Evolutionary conservation across 2,888 invertebrate species (phyloP).

Genomic region (Strigamia maritima): DNA sequence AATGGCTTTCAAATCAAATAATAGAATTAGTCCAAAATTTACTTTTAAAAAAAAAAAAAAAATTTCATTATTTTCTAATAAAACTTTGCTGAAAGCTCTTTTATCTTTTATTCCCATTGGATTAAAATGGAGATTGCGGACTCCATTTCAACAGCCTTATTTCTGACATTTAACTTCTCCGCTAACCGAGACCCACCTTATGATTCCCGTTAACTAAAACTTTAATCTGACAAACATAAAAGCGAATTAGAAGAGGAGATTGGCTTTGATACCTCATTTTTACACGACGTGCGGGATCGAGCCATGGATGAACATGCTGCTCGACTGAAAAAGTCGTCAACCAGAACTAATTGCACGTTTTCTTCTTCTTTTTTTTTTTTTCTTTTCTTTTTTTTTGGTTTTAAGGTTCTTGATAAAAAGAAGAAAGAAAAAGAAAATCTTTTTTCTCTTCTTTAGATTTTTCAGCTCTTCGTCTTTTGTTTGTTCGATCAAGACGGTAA

Average conservation of each 20-base stretch:
- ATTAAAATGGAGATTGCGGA: too few species aligned
- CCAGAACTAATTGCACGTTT: constrained; percentile 7
- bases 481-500: too few species aligned
- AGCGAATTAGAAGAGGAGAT: neutral
- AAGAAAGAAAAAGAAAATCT: neutral
- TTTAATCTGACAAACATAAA: constrained; percentile 8
- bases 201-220: neutral
- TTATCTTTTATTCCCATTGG: too few species aligned
- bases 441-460: too few species aligned
- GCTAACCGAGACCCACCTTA: neutral
- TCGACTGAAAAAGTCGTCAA: neutral
- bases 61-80: too few species aligned
- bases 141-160: neutral
- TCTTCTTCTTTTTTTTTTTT: neutral
- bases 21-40: too few species aligned
- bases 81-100: too few species aligned
- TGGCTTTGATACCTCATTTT: constrained; percentile 15
- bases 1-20: too few species aligned
- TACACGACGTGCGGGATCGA: neutral
- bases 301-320: neutral
- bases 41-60: too few species aligned
- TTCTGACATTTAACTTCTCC: neutral
- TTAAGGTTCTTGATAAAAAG: neutral
- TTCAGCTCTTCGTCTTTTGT: too few species aligned
- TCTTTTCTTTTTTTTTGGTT: neutral